Conservation (phyloP, 1,140 invertebrate genomes). For the Drosophila carrolli region DNA sequence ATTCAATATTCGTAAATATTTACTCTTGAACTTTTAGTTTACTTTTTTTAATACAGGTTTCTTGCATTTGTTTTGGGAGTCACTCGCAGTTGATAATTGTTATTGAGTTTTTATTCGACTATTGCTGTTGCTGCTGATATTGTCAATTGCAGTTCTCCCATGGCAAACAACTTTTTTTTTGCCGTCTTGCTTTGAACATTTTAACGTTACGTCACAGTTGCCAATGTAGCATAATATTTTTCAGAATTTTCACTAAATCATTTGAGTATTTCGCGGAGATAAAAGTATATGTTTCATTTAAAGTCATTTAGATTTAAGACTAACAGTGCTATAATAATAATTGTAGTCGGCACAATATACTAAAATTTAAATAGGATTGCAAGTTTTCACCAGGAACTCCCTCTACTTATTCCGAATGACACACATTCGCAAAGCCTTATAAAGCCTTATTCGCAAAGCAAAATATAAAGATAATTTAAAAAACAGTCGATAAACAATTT, state of each 20-base stretch:
- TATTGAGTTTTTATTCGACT: slow-evolving; percentile 61
- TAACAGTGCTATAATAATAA: no score
- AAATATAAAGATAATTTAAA: no score
- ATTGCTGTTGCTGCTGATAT: slow-evolving; percentile 33
- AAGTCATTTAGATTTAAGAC: neutral
- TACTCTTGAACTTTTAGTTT: slow-evolving; percentile 24
- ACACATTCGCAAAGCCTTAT: no score
- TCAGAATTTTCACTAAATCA: neutral
- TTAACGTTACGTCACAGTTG: slow-evolving; percentile 29
- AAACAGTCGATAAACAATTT: no score
- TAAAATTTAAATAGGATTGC: no score
- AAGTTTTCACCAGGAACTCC: no score
- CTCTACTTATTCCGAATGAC: no score
- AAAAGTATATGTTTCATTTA: neutral
- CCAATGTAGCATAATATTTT: slow-evolving; percentile 13
- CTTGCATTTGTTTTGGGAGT: slow-evolving; percentile 44
- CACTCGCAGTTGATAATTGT: slow-evolving; percentile 65
- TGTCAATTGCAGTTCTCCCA: slow-evolving; percentile 62
- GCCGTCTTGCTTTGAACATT: slow-evolving; percentile 31
- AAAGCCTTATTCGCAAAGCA: no score
- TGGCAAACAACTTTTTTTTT: slow-evolving; percentile 69
- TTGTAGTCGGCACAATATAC: no score
- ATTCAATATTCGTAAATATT: slow-evolving; percentile 45
- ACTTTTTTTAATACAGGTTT: slow-evolving; percentile 47
- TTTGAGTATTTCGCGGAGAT: neutral